A percentile compares a stretch with the other conserved stretches of the same genome.
phyloP scores from a whole-genome alignment of 2,797 vertebrate species.

The Okamejei kenojei region DNA sequence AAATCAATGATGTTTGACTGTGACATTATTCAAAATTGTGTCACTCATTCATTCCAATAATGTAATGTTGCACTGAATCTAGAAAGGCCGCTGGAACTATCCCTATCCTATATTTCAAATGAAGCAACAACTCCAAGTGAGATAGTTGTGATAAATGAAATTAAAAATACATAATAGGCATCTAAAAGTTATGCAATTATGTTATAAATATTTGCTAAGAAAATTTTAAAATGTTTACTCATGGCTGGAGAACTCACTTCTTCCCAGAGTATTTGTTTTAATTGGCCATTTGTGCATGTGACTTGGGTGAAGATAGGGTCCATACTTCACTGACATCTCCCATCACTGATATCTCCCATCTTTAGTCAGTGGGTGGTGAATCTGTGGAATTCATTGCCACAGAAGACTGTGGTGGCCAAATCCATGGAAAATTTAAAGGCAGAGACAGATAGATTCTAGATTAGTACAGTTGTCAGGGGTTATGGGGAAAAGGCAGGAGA shows the following conservation, averaged over 20 bases:
- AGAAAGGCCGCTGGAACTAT: neutral
- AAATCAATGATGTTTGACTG: neutral
- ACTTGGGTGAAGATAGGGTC: neutral
- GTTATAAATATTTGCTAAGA: neutral
- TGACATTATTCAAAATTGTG: neutral
- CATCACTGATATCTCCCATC: neutral
- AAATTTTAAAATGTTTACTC: neutral
- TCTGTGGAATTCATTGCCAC: too few relatives aligned
- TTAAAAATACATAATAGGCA: neutral
- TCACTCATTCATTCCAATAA: neutral
- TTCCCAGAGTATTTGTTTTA: neutral
- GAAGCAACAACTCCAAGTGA: neutral
- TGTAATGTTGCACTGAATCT: neutral
- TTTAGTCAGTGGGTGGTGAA: too few relatives aligned
- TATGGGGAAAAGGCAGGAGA: too few relatives aligned
- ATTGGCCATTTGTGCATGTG: neutral
- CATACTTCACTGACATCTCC: neutral
- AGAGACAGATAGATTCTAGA: too few relatives aligned
- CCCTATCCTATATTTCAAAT: neutral
- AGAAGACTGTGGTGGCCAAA: too few relatives aligned
- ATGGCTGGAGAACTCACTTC: neutral
- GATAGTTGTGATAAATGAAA: neutral
- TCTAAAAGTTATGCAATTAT: neutral
- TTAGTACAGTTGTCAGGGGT: too few relatives aligned
- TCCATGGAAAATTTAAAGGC: too few relatives aligned